Conservation (phyloP, 2,888 invertebrate genomes). For the Poecilus cupreus region DNA sequence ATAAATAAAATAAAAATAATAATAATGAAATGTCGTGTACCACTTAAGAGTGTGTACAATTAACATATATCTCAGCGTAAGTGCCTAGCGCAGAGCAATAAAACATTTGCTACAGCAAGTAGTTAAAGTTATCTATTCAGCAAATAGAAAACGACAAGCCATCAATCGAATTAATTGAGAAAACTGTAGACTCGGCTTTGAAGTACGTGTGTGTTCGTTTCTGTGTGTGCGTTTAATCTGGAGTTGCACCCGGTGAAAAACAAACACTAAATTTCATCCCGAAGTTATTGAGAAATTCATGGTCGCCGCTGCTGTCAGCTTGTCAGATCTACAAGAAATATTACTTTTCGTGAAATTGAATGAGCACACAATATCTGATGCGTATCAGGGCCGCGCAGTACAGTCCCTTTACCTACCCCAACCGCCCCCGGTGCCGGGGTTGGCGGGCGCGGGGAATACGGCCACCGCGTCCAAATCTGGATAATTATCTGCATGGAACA, state of each 20-base stretch:
- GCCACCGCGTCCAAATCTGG: slow-evolving; percentile 42
- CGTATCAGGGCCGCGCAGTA: slow-evolving; percentile 38
- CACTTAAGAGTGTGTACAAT: no score
- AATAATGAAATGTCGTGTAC: no score
- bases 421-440: not conserved
- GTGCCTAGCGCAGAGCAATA: no score
- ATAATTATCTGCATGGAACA: slow-evolving; percentile 54
- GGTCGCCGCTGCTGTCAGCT: slow-evolving; percentile 58
- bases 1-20: no score
- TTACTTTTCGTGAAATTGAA: slow-evolving; percentile 60
- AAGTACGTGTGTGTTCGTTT: slow-evolving; percentile 2
- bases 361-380: slow-evolving; percentile 59
- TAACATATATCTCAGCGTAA: no score
- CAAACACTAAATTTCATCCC: slow-evolving; percentile 58
- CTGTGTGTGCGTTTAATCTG: slow-evolving; percentile 51
- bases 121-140: not conserved
- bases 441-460: not conserved
- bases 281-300: slow-evolving; percentile 55
- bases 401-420: not conserved
- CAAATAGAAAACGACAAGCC: not conserved
- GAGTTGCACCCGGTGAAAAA: slow-evolving; percentile 48
- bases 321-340: slow-evolving; percentile 60
- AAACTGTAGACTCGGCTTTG: not conserved
- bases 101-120: not conserved
- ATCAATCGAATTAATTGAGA: slow-evolving; percentile 13